Evolutionary conservation across 2,797 vertebrate genomes (phyloP).

Genomic region (Monodelphis domestica): DNA sequence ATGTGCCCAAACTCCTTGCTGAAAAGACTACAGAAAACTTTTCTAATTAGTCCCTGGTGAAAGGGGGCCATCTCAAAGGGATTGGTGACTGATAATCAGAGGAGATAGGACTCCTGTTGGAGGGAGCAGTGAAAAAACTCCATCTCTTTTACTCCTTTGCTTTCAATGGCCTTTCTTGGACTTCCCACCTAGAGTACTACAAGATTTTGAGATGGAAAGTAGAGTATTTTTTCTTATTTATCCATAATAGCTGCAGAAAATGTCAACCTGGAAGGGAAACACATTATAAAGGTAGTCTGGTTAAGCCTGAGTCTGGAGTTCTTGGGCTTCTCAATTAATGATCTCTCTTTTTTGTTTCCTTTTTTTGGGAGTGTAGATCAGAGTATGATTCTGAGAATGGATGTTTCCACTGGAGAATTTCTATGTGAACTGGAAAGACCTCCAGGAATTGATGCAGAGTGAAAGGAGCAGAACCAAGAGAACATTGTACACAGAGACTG

Average conservation of each 20-base stretch:
- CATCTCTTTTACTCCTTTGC: neutral
- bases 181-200: neutral
- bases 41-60: neutral
- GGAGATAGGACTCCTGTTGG: neutral
- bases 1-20: too few relatives aligned
- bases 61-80: neutral
- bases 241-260: neutral
- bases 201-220: neutral
- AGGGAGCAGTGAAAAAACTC: neutral
- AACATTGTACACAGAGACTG: too few relatives aligned
- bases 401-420: too few relatives aligned
- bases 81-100: neutral
- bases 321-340: neutral
- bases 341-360: neutral
- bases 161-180: neutral
- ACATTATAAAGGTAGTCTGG: neutral
- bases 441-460: too few relatives aligned
- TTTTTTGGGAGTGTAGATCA: neutral
- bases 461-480: too few relatives aligned
- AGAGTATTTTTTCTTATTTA: too few relatives aligned
- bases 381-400: neutral
- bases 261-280: neutral
- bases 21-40: neutral
- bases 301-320: neutral
- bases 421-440: too few relatives aligned